Evolutionary conservation across 2,113 vertebrate genomes (phyloP).

Genomic region (Semnopithecus entellus): DNA sequence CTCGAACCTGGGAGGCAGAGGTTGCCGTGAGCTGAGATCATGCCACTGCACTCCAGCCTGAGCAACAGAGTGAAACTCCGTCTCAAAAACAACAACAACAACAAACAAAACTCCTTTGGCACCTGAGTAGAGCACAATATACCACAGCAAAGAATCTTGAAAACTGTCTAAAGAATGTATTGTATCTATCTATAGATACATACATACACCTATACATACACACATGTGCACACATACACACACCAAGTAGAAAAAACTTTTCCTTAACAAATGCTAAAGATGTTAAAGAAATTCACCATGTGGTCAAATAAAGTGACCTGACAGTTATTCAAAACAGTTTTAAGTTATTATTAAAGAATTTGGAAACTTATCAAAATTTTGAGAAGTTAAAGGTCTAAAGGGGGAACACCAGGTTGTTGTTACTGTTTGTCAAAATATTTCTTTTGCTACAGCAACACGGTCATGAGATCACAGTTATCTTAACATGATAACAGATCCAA

Average conservation of each 20-base stretch:
- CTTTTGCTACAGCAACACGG: not conserved
- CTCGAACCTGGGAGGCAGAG: no score
- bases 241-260: not conserved
- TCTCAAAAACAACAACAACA: no score
- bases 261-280: conserved; percentile 43
- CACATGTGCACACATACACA: conserved; percentile 13
- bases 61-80: no score
- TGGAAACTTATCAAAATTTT: conserved; percentile 34
- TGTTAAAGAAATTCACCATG: conserved; percentile 3
- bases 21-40: no score
- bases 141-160: conserved; percentile 45
- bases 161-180: conserved; percentile 24
- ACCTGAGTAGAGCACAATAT: conserved; percentile 71
- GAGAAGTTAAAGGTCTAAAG: not conserved
- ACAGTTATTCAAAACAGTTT: not conserved
- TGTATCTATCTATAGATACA: conserved; percentile 42
- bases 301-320: conserved; percentile 39
- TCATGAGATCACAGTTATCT: not conserved
- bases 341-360: conserved; percentile 11
- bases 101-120: conserved; percentile 32
- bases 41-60: no score
- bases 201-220: conserved; percentile 46
- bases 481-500: not conserved
- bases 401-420: not conserved
- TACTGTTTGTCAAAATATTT: conserved; percentile 15